Evolutionary conservation across 2,797 vertebrate genomes (phyloP), one percentile per base, ranked within the genome.

Genomic region (Takifugu rubripes): DNA sequence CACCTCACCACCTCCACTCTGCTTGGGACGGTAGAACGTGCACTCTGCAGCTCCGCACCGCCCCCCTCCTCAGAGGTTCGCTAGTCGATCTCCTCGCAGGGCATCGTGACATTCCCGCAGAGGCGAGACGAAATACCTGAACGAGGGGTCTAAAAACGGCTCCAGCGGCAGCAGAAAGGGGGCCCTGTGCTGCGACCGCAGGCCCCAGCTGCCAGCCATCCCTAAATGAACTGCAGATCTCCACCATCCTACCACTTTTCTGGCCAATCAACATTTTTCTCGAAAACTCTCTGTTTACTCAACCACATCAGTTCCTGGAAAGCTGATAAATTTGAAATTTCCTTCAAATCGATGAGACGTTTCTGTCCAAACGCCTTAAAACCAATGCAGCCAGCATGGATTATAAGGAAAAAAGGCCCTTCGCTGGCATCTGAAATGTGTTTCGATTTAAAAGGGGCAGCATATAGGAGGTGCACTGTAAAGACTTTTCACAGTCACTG

Each of bases 361-460:
- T 57, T 66, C 45, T 25, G 31, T 48, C 25, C 12, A 49, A 52
- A 47, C 42, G 12, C 9, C 54, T 26, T 27, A 4, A 9, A 14
- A 55, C 42, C 25, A 21, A 29, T 26, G 6, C 6, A 21, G 7
- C 14, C 5, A 15, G 16, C 26, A 25, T 49, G 24, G 21, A 54
- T 49, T 16, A 31, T 61, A 36, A 52, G 50, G 10, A 54, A 59
- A 12, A 40, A 25, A 26, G 7, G 11, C 26, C 21, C 53, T 33
- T 61, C 17, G 10, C 25, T 47, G 60, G 33, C 46, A 24, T 68
- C 49, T 58, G 25, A 36, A 44, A 73, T 25, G 33, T 58, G 53
- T 49, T 48, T 5, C 26, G 25, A 36, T 14, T 57, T 21, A 58
- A 61, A 36, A 52, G 44, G 47, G 15, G 43, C 54, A 44, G 47